Conservation (phyloP, 2,888 invertebrate genomes). For the Ichneumoninae sp. region DNA sequence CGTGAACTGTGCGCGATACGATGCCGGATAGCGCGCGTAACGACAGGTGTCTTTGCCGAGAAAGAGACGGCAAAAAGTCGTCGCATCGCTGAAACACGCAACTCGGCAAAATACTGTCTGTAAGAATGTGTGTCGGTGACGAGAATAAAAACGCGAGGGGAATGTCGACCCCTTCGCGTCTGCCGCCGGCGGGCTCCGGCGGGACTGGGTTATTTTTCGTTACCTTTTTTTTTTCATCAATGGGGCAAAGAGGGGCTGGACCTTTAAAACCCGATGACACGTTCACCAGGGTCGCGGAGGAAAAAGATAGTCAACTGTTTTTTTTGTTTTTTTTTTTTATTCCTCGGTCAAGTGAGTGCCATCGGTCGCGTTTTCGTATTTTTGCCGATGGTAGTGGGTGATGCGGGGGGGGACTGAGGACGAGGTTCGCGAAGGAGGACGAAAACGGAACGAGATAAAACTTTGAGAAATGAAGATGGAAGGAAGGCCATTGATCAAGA, state of each 20-base stretch:
- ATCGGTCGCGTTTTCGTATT: conserved; percentile 24
- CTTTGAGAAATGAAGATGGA: conserved; percentile 6
- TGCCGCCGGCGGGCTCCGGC: conserved; percentile 53
- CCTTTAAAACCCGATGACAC: conserved; percentile 64
- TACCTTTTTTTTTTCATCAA: conserved; percentile 38
- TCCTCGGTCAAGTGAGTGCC: conserved; percentile 40
- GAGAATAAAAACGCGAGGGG: conserved; percentile 57
- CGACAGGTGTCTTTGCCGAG: conserved; percentile 59
- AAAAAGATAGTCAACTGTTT: conserved; percentile 52
- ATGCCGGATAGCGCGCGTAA: conserved; percentile 50
- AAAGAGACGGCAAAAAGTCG: conserved; percentile 15
- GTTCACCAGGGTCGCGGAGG: conserved; percentile 52
- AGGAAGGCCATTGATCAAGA: neutral
- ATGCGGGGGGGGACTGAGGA: neutral
- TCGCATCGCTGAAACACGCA: conserved; percentile 48
- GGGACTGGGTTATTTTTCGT: conserved; percentile 7
- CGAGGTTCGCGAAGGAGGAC: neutral
- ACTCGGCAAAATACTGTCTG: conserved; percentile 48
- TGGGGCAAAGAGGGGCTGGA: conserved; percentile 42
- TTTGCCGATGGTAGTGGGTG: neutral
- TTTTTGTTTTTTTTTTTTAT: conserved; percentile 47
- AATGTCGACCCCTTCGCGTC: conserved; percentile 57
- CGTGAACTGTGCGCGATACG: conserved; percentile 62
- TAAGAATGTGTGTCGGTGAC: conserved; percentile 62
- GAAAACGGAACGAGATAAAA: conserved; percentile 17